Evolutionary conservation across 64 coral and sea anemone species (phyloP).

Genomic region (Actinia equina): DNA sequence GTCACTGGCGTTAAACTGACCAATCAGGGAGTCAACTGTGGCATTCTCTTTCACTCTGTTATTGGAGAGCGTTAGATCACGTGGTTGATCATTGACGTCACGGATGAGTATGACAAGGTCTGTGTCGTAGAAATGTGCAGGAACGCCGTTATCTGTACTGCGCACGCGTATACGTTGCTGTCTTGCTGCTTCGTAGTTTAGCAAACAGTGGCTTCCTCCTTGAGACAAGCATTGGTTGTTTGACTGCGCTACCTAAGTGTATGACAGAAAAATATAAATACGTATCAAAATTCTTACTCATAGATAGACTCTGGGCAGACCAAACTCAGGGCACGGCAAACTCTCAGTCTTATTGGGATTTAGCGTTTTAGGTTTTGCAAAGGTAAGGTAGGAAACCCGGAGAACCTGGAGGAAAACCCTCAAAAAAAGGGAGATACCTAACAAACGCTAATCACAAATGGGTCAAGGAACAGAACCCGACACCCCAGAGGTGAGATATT

Average conservation of each 20-base stretch:
- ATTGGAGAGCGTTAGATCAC: slow-evolving; percentile 61
- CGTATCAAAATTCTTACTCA: no score
- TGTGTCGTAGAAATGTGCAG: slow-evolving; percentile 20
- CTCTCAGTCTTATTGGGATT: no score
- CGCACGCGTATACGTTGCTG: slow-evolving; percentile 46
- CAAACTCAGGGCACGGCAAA: no score
- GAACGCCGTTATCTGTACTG: slow-evolving; percentile 52
- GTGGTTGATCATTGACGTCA: slow-evolving; percentile 72
- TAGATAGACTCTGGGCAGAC: no score
- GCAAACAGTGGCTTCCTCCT: slow-evolving; percentile 42
- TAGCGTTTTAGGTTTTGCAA: no score
- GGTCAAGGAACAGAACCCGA: no score
- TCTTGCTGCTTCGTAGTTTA: slow-evolving; percentile 61
- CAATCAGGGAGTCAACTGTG: slow-evolving; percentile 41
- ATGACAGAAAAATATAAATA: background rate
- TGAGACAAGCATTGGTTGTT: slow-evolving; percentile 57
- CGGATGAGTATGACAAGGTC: slow-evolving; percentile 42
- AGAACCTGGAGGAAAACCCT: no score
- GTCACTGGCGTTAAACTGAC: slow-evolving; percentile 48
- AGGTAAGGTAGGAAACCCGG: no score
- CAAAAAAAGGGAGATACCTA: no score
- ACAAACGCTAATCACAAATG: no score
- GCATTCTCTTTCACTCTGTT: slow-evolving; percentile 64
- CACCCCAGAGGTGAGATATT: no score
- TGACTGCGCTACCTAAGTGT: slow-evolving; percentile 32